These are phyloP conservation scores for Oreochromis grahami DNA, from an alignment of 2,797 vertebrate genomes.

Conservation along the genomic window DNA sequence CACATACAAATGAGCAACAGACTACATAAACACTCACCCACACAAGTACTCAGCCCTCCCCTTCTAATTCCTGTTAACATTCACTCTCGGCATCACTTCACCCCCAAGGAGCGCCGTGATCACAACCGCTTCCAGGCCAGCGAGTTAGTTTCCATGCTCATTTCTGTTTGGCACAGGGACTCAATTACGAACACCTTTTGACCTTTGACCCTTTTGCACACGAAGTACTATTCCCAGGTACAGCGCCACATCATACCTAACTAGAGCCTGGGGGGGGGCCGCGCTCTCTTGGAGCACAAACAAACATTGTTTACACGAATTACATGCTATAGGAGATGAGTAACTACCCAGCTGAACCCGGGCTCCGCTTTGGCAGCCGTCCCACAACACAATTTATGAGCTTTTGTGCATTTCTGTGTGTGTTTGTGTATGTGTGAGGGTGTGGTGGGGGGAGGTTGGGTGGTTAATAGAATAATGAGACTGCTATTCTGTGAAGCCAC, in stretches of 20 bases:
- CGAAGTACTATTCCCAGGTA: slow-evolving; percentile 51
- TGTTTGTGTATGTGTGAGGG: background rate
- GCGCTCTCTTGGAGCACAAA: slow-evolving; percentile 42
- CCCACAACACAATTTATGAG: slow-evolving; percentile 57
- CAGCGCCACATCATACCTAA: slow-evolving; percentile 33
- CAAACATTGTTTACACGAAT: slow-evolving; percentile 64
- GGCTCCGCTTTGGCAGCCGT: slow-evolving; percentile 44
- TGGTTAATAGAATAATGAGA: slow-evolving; percentile 65
- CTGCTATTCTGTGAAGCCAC: slow-evolving; percentile 42
- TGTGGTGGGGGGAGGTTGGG: background rate
- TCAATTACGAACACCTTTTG: slow-evolving; percentile 61
- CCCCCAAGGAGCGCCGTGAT: background rate
- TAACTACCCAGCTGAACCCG: slow-evolving; percentile 64
- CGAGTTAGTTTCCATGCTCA: slow-evolving; percentile 10
- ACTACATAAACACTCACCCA: slow-evolving; percentile 9
- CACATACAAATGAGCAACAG: slow-evolving; percentile 1
- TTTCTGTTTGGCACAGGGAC: slow-evolving; percentile 25
- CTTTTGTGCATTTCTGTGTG: slow-evolving; percentile 25
- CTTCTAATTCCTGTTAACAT: slow-evolving; percentile 49
- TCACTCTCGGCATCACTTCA: slow-evolving; percentile 4
- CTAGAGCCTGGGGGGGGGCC: slow-evolving; percentile 37
- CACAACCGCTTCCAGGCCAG: slow-evolving; percentile 7
- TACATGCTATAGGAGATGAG: slow-evolving; percentile 66
- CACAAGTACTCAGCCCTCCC: slow-evolving; percentile 5
- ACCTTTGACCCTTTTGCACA: slow-evolving; percentile 54